Conservation (phyloP, 2,113 vertebrate genomes). For the Pseudolaguvia tuberculata region DNA sequence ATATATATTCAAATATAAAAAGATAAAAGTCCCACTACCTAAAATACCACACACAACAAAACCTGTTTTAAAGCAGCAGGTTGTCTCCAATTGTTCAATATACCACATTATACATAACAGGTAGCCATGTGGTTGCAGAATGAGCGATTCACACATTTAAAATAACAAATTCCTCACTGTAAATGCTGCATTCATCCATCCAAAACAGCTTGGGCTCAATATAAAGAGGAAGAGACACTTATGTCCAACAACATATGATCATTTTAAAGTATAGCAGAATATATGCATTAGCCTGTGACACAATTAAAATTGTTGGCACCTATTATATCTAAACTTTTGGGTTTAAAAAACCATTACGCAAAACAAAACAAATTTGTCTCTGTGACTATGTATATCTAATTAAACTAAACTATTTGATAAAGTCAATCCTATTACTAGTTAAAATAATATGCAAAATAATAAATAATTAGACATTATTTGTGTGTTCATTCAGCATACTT, state of each 20-base stretch:
- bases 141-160: slow-evolving; percentile 53
- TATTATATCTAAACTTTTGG: background rate
- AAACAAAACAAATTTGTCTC: background rate
- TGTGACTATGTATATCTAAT: too few species aligned
- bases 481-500: background rate
- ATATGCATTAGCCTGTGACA: background rate
- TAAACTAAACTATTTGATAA: background rate
- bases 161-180: slow-evolving; percentile 38
- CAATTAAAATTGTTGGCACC: background rate
- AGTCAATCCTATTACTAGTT: background rate
- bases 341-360: background rate
- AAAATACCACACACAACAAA: background rate
- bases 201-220: slow-evolving; percentile 22
- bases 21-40: background rate
- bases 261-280: slow-evolving; percentile 3
- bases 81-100: slow-evolving; percentile 37
- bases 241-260: background rate
- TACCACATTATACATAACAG: slow-evolving; percentile 53
- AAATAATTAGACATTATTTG: background rate
- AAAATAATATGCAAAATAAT: background rate
- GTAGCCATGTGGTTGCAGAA: slow-evolving; percentile 51
- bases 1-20: background rate
- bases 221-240: background rate
- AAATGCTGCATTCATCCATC: slow-evolving; percentile 42
- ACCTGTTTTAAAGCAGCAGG: slow-evolving; percentile 43